Evolutionary conservation across 2,888 invertebrate species (phyloP), one percentile per base, ranked within the genome.

Genomic region (Chirona hameri): DNA sequence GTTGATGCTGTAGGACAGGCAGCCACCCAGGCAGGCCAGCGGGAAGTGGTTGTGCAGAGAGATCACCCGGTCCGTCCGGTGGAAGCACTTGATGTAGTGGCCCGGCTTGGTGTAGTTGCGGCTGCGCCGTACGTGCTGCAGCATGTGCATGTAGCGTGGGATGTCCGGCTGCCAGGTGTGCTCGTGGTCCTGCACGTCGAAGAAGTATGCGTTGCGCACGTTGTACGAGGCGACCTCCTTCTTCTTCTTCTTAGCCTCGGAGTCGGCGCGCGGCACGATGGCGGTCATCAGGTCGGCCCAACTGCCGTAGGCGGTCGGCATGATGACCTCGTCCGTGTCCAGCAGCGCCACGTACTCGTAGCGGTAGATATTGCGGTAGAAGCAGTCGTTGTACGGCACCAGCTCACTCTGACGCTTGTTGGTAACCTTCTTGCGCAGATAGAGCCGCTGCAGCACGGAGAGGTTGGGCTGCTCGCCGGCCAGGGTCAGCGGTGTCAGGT

Each of bases 301-400:
- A 0, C 91, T 90, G 10, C 88, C 88, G 84, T 91, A 91, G 86
- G 92, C 91, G 85, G 94, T 90, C 14, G 97, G 97, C 92, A 98
- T 95, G 86, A 98, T 96, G 83, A 97, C 94, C 89, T 98, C 98
- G 89, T 98, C 98, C 85, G 96, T 94, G 88, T 98, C 98, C 82
- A 97, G 90, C 83, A 98, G 90, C n/a, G 95, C 95, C 82, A 97
- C 93, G 89, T 95, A 96, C 85, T 94, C 92, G 89, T 97, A 97
- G 85, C 93, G 91, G 88, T 96, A 95, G 90, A 97, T 92, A 88
- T 97, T 94, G 88, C 95, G 93, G 89, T 97, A 97, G 82, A 98
- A 91, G 87, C 98, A 98, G 88, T 98, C 98, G 88, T 98, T 98
- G 90, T 98, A 98, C 21, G 97, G 97, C 86, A 98, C 95, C 84